Base-by-base conservation (phyloP, 2,797 vertebrate species). In the Ptychadena robeensis region DNA sequence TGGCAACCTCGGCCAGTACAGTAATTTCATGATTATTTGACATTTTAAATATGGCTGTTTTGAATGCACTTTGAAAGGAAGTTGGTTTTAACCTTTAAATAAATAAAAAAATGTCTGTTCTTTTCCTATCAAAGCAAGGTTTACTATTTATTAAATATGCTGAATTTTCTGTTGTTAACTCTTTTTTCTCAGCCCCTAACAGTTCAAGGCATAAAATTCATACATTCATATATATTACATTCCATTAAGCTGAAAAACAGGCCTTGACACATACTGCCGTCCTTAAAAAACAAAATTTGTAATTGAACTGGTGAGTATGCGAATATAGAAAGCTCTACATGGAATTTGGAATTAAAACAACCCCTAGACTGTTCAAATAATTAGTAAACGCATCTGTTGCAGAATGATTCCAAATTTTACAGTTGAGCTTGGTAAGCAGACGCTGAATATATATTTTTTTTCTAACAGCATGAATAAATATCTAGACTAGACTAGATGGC, bases 31-130 rank as follows among this genome's bases (percentile, higher is more conserved):
- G 59, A 59, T 73, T 79, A 83, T 73, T 79, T 73, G 18, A 79
- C 75, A 73, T 79, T 79, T 79, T 73, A 67, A 83, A 83, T 67
- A 73, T 79, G 48, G 61, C 53, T 79, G 28, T 59, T 28, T 37
- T 65, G 32, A 64, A 40, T 28, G 18, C 28, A 48, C 59, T 67
- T 73, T 73, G 34, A 53, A 66, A 83, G 27, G 28, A 79, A 48
- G 75, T 73, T 79, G 10, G 34, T 67, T 35, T 64, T 53, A 72
- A 73, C 59, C 59, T 66, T 83, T 28, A 63, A 75, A 75, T 34
- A 82, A 57, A 73, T 37, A 73, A 48, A 65, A 77, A 38, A 38
- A 77, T n/a, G 48, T 44, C 25, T 66, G 64, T n/a, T n/a, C 7
- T 7, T 8, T 64, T 64, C 40, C 38, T 53, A 8, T 30, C 11